Percentiles rank a stretch among this genome's conserved stretches.
phyloP scores from a whole-genome alignment of 2,797 vertebrate species.

The Paramormyrops hopkinsi region DNA sequence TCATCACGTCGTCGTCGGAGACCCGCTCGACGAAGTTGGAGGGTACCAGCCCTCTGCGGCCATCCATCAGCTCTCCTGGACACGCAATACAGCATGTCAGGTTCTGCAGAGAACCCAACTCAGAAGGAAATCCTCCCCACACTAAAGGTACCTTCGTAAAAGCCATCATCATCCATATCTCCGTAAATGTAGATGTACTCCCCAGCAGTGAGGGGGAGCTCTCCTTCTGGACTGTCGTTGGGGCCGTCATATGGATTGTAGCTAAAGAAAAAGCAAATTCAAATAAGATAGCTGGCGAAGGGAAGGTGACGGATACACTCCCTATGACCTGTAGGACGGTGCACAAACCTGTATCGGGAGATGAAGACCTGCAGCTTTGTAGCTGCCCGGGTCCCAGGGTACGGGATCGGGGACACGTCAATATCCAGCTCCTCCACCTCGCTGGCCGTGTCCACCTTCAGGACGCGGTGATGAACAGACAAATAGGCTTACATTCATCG shows the following conservation, averaged over 20 bases:
- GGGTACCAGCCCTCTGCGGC: constrained; percentile 91
- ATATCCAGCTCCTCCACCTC: constrained; percentile 94
- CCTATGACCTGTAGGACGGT: neutral
- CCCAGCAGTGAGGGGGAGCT: constrained; percentile 91
- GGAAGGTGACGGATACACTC: neutral
- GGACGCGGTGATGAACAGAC: neutral
- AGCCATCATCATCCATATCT: constrained; percentile 95
- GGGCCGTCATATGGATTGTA: constrained; percentile 97
- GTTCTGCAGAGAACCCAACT: neutral
- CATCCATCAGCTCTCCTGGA: constrained; percentile 95
- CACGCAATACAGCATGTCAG: neutral
- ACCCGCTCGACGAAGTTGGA: constrained; percentile 97
- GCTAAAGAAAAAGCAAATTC: constrained; percentile 51
- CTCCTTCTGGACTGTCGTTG: constrained; percentile 95
- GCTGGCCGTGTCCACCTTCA: constrained; percentile 95
- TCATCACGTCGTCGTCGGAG: constrained; percentile 88
- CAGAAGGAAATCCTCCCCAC: neutral
- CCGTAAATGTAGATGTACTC: constrained; percentile 97
- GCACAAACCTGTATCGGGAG: constrained; percentile 83
- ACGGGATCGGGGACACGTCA: constrained; percentile 78
- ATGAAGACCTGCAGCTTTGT: constrained; percentile 93
- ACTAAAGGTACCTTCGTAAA: constrained; percentile 81
- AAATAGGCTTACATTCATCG: neutral
- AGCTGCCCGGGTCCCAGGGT: constrained; percentile 60
- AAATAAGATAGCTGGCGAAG: neutral